Percentiles rank a stretch among this genome's conserved stretches.
These are phyloP conservation scores for Bombus picipes DNA, from an alignment of 1,140 invertebrate genomes.

Conservation along the genomic window DNA sequence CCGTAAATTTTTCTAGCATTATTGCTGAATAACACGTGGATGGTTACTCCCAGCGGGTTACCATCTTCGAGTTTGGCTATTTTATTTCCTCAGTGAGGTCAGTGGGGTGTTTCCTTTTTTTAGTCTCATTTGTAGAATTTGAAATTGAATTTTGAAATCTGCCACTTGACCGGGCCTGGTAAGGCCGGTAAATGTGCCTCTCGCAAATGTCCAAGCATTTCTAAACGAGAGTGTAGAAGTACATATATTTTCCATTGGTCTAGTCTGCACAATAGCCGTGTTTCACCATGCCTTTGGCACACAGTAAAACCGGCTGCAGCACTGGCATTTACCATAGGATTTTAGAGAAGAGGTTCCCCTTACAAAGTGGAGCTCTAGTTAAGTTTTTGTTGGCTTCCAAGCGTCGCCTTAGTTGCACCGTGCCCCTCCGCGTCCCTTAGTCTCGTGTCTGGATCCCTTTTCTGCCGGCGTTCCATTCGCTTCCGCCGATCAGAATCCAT, in stretches of 20 bases:
- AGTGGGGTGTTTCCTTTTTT: too few species aligned
- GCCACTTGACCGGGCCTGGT: too few species aligned
- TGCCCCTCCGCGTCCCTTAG: neutral
- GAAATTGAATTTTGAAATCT: too few species aligned
- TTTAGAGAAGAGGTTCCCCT: constrained; percentile 63
- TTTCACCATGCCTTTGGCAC: constrained; percentile 53
- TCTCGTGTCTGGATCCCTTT: neutral
- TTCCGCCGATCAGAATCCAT: constrained; percentile 57
- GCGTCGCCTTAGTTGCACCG: neutral
- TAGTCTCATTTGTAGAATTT: too few species aligned
- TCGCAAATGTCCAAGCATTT: neutral
- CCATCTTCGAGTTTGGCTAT: too few species aligned
- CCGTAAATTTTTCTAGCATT: too few species aligned
- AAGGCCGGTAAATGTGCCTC: too few species aligned
- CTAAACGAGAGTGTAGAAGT: neutral
- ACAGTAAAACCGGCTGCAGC: constrained; percentile 48
- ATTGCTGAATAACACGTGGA: too few species aligned
- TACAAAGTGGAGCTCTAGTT: constrained; percentile 66
- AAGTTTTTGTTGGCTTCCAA: constrained; percentile 65
- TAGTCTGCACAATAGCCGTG: constrained; percentile 46
- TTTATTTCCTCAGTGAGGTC: too few species aligned
- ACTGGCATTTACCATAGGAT: constrained; percentile 57
- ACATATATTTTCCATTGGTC: constrained; percentile 57
- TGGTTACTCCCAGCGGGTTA: too few species aligned
- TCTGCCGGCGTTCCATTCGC: constrained; percentile 31